Evolutionary conservation across 2,888 invertebrate species (phyloP).

Genomic region (Caenorhabditis uteleia): DNA sequence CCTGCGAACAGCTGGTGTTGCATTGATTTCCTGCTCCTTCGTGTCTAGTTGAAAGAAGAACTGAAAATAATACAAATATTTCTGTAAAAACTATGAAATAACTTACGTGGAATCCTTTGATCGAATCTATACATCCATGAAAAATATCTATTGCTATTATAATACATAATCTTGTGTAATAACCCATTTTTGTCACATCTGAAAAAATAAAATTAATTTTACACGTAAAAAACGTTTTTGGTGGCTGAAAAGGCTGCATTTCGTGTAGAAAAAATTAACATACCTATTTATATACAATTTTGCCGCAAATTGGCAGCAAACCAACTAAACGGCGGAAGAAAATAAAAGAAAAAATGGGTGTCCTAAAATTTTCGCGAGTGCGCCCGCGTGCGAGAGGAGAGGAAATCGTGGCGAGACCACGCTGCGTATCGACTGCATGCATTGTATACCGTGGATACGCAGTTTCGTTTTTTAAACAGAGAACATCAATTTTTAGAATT

Average conservation of each 20-base stretch:
- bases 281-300: background rate
- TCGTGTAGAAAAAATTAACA: background rate
- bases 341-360: constrained; percentile 20
- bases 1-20: constrained; percentile 1
- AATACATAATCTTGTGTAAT: no score
- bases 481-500: constrained; percentile 11
- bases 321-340: constrained; percentile 11
- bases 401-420: constrained; percentile 34
- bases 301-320: constrained; percentile 2
- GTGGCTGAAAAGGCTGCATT: no score
- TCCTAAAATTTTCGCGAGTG: constrained; percentile 29
- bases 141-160: constrained; percentile 17
- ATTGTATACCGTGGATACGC: constrained; percentile 12
- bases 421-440: constrained; percentile 31
- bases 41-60: constrained; percentile 31
- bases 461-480: no score
- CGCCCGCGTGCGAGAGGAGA: constrained; percentile 14
- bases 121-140: constrained; percentile 34
- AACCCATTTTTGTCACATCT: no score
- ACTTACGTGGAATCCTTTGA: constrained; percentile 29
- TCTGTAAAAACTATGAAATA: background rate
- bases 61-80: constrained; percentile 17
- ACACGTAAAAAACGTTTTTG: background rate
- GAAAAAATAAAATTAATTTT: background rate
- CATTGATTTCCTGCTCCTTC: no score